phyloP scores from a whole-genome alignment of 2,797 vertebrate genomes.

The Pampus argenteus region DNA sequence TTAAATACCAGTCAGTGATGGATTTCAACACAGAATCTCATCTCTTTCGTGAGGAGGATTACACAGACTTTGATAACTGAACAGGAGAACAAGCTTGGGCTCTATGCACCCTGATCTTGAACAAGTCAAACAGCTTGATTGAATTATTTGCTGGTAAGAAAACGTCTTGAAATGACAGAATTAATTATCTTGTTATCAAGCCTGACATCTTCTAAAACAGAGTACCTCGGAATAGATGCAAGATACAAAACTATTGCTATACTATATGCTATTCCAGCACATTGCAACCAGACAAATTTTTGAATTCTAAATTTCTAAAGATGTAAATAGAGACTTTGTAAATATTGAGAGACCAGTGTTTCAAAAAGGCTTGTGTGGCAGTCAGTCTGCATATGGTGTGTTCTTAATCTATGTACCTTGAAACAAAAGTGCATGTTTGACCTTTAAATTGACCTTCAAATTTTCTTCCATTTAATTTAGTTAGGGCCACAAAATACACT shows the following conservation, averaged over 20 bases:
- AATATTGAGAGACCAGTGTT: no score
- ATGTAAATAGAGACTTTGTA: not conserved
- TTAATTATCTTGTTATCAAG: not conserved
- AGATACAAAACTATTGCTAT: not conserved
- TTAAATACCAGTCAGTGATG: conserved; percentile 44
- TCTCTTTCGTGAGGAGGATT: not conserved
- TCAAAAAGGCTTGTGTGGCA: no score
- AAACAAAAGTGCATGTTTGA: no score
- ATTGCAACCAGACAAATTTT: not conserved
- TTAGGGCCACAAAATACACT: no score
- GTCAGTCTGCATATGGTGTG: no score
- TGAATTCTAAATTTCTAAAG: not conserved
- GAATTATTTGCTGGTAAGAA: conserved; percentile 56
- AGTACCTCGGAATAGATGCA: not conserved
- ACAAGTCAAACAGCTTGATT: not conserved
- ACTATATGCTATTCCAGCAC: not conserved
- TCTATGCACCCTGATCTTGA: not conserved
- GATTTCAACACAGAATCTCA: conserved; percentile 25
- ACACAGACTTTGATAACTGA: not conserved
- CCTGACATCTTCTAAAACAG: not conserved
- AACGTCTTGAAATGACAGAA: not conserved
- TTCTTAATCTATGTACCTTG: no score
- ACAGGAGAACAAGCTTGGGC: not conserved
- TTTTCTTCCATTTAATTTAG: no score
- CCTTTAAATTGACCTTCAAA: no score